Percentiles rank a stretch among this genome's conserved stretches.
Evolutionary conservation across 2,888 invertebrate species (phyloP).

Genomic region (Spatulosminthurus flaviceps): DNA sequence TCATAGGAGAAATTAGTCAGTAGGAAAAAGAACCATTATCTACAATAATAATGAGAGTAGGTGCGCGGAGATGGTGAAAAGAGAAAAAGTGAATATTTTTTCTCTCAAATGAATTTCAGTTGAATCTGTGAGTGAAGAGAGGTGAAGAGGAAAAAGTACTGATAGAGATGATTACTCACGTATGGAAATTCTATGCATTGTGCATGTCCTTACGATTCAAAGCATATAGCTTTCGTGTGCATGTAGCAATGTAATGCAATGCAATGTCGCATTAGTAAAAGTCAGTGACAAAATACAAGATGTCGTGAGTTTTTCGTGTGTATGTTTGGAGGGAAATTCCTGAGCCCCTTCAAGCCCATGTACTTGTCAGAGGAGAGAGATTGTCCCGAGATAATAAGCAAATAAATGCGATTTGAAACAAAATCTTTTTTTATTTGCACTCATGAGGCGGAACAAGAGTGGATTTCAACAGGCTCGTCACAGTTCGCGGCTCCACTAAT

Average conservation of each 20-base stretch:
- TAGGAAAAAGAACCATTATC: too few species aligned
- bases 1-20: too few species aligned
- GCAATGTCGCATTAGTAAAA: too few species aligned
- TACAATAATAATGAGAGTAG: too few species aligned
- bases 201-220: neutral
- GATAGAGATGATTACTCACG: neutral
- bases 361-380: conserved; percentile 30
- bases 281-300: too few species aligned
- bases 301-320: too few species aligned
- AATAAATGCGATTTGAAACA: conserved; percentile 42
- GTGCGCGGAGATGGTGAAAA: too few species aligned
- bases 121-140: conserved; percentile 35
- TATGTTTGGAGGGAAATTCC: conserved; percentile 28
- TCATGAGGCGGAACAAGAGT: conserved; percentile 32
- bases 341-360: neutral
- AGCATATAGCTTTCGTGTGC: neutral
- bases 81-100: conserved; percentile 14
- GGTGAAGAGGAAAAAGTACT: neutral
- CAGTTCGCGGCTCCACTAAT: conserved; percentile 25
- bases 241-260: neutral
- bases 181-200: neutral
- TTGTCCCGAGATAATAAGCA: conserved; percentile 26
- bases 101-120: conserved; percentile 33
- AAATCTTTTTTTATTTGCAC: conserved; percentile 41
- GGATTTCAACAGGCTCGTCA: conserved; percentile 16